Percentiles rank a stretch among this genome's conserved stretches.
Conservation (phyloP, 2,113 vertebrate species). For the Cheirogaleus medius region DNA sequence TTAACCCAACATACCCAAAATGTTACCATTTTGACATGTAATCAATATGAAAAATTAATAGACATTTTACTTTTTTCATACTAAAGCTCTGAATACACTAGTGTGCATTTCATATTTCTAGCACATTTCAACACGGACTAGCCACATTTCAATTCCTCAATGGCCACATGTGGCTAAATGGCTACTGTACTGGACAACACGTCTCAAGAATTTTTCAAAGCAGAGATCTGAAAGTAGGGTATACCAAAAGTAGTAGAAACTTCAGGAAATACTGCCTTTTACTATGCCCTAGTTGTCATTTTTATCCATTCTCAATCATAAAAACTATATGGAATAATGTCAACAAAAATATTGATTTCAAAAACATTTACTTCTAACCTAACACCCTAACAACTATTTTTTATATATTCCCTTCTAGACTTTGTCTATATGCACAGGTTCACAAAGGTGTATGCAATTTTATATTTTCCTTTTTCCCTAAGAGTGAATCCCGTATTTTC, state of each 20-base stretch:
- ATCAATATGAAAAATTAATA: background rate
- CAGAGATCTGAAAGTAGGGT: background rate
- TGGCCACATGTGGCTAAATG: background rate
- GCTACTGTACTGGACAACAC: background rate
- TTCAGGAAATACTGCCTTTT: background rate
- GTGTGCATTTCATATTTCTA: background rate
- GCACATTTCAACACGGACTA: background rate
- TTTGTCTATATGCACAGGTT: background rate
- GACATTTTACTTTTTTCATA: background rate
- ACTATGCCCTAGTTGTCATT: background rate
- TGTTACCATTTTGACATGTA: background rate
- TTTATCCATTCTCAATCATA: background rate
- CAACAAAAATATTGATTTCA: background rate
- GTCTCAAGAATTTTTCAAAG: background rate
- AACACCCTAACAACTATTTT: background rate
- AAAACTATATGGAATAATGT: background rate
- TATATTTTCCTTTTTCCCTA: background rate
- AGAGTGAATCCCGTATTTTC: background rate
- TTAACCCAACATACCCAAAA: background rate
- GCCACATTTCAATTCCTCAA: background rate
- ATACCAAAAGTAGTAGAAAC: background rate
- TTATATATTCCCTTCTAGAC: background rate
- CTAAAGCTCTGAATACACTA: background rate
- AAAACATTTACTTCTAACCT: background rate
- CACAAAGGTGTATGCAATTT: background rate